Evolutionary conservation across 2,113 vertebrate genomes (phyloP).

Genomic region (Lanius collurio): DNA sequence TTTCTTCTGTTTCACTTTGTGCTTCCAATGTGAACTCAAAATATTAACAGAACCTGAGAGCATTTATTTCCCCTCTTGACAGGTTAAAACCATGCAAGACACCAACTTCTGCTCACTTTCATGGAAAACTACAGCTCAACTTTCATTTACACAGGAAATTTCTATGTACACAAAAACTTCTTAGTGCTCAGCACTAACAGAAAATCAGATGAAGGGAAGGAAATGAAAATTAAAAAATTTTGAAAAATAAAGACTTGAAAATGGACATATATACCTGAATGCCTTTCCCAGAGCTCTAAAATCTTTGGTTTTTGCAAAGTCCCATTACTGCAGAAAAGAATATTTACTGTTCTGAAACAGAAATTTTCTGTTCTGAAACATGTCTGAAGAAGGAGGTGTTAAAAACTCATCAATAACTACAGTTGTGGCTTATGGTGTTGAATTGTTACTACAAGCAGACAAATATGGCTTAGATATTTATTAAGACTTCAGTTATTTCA

Average conservation of each 20-base stretch:
- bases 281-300: not conserved
- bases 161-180: not conserved
- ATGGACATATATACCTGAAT: not conserved
- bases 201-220: not conserved
- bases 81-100: not conserved
- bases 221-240: not conserved
- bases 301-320: not conserved
- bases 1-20: not conserved
- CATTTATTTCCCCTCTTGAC: not conserved
- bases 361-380: too few relatives aligned
- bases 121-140: not conserved
- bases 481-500: not conserved
- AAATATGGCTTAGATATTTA: not conserved
- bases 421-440: not conserved
- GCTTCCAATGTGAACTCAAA: not conserved
- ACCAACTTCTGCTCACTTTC: not conserved
- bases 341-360: not conserved
- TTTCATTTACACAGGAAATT: not conserved
- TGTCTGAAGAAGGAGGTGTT: not conserved
- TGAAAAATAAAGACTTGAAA: not conserved
- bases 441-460: not conserved
- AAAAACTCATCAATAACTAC: not conserved
- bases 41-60: not conserved
- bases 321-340: not conserved
- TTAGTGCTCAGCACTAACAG: not conserved